Base-by-base conservation (phyloP, 2,797 vertebrate species). In the Nothura maculosa region DNA sequence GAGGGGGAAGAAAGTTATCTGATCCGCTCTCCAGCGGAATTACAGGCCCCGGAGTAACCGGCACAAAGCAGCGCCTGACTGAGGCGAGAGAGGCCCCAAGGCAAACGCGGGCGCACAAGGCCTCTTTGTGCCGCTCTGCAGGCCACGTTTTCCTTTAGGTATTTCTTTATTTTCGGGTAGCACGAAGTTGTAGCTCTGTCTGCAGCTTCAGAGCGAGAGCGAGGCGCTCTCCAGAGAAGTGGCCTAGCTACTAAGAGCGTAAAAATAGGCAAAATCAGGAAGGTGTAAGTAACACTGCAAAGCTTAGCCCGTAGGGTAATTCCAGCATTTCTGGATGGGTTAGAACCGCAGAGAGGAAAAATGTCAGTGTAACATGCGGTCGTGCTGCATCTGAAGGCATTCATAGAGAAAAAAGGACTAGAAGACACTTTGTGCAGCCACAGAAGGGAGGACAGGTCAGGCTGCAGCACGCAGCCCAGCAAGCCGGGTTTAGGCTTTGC, bases 301-400 rank as follows among this genome's bases (percentile, higher is more conserved):
- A 74, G 42, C 4, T 0, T 1, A 28, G 79, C 43, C 73, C 55
- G 40, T 36, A 64, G 67, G 70, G 58, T 48, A 84, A 84, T 75
- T 85, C 85, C 83, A 87, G 38, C 38, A 24, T 6, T 6, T 45
- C 80, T 85, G 62, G 55, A 54, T 50, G 42, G 42, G 3, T 15
- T 61, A 67, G 74, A 93, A 84, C 36, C n/a, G 64, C 28, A 34
- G 87, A 92, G 76, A 45, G 22, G 70, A 81, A 95, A 95, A 67
- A 69, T 82, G 63, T 75, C 36, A 40, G 38, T 40, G n/a, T 78
- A 80, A 70, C 27, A 48, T 83, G 69, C 74, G 83, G 84, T 75
- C 54, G 75, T 22, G 47, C 73, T 54, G 48, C 66, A 93, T 77
- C 66, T 79, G 60, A 85, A 70, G 48, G 52, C 18, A 75, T 83